Base-by-base conservation (phyloP, 2,888 invertebrate genomes). In the Carterocephalus palaemon region DNA sequence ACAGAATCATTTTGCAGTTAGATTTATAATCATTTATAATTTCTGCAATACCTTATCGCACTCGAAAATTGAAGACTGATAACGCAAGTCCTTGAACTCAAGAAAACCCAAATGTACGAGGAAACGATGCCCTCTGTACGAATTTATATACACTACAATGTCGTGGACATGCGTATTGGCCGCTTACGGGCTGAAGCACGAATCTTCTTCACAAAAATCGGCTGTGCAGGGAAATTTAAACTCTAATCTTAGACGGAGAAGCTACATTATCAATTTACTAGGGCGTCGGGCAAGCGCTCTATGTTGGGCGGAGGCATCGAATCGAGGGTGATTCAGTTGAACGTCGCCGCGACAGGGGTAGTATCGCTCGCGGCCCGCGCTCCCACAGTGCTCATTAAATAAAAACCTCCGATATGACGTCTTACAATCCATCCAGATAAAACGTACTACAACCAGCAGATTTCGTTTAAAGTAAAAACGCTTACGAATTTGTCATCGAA, bases 111-210 rank as follows among this genome's bases (percentile, higher is more conserved):
- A 83, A 83, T 77, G 76, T 76, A 76, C 71, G 79, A 78, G 77
- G 79, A 84, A 84, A 85, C 81, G 81, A 80, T 83, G 75, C 66
- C 67, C 62, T 70, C 75, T 79, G 78, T 80, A 83, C 56, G 60
- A 78, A 74, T 74, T 73, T 81, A 61, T 60, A 54, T 58, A 61
- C 77, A 54, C 79, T 82, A 82, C 75, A 69, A 63, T 68, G 69
- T 73, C 75, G 76, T 85, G 85, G 85, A 83, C 86, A 86, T 86
- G 86, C 86, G 86, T 86, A 85, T 79, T 86, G 81, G 83, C 75
- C 75, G 71, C 78, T 71, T 76, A 70, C 75, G 75, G 73, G 77
- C 70, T 72, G 74, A 80, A 79, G 76, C 72, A 77, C 78, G 77
- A 80, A 78, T 79, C 75, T 81, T 76, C 79, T 78, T 77, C 69